These are phyloP conservation scores for Salmo trutta DNA, from an alignment of 2,797 vertebrate genomes.

Conservation along the genomic window DNA sequence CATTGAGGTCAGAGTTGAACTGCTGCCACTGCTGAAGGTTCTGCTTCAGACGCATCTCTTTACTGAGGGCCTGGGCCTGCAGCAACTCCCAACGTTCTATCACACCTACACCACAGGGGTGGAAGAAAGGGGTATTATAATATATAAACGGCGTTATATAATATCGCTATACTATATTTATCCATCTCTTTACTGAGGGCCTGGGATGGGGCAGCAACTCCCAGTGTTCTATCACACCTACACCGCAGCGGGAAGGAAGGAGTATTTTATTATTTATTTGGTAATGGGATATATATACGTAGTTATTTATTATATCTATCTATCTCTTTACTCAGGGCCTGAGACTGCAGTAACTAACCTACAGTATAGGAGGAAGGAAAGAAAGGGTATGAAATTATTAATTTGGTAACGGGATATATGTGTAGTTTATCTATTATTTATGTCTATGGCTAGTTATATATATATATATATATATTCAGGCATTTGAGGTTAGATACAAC, in stretches of 20 bases:
- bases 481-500: not conserved
- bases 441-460: not conserved
- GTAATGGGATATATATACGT: not conserved
- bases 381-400: not conserved
- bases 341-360: no score
- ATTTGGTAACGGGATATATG: not conserved
- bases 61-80: slow-evolving; percentile 92
- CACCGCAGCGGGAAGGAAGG: not conserved
- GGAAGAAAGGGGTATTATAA: no score
- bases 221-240: slow-evolving; percentile 95
- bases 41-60: slow-evolving; percentile 92
- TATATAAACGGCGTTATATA: no score
- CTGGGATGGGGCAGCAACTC: slow-evolving; percentile 93
- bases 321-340: no score
- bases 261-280: not conserved
- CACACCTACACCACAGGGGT: slow-evolving; percentile 76
- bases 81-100: slow-evolving; percentile 95
- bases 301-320: not conserved
- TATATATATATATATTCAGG: not conserved
- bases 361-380: not conserved
- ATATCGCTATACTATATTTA: no score
- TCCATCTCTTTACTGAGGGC: slow-evolving; percentile 89
- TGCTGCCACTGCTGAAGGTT: slow-evolving; percentile 91
- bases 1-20: slow-evolving; percentile 87
- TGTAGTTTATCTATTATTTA: not conserved